Percentiles rank a stretch among this genome's conserved stretches.
These are phyloP conservation scores for Porites lobata DNA, from an alignment of 92 coral and sea anemone species.

Conservation along the genomic window DNA sequence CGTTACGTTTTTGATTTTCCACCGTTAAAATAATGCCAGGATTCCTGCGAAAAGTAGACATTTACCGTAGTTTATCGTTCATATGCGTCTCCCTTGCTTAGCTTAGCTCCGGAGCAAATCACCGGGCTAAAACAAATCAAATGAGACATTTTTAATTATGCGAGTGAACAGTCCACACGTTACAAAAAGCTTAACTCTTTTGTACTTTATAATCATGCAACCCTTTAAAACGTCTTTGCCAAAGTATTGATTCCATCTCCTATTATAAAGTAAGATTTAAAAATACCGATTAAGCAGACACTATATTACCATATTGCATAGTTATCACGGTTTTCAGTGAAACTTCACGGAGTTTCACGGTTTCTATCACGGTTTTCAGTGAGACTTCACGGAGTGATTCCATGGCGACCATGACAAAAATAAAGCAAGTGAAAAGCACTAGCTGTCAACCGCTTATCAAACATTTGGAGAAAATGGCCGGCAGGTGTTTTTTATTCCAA, in stretches of 20 bases:
- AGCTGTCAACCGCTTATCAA: constrained; percentile 25
- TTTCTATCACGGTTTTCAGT: not conserved
- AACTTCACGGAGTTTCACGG: not conserved
- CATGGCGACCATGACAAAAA: constrained; percentile 17
- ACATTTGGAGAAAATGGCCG: constrained; percentile 1
- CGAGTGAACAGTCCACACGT: constrained; percentile 1
- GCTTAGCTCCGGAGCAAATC: not conserved
- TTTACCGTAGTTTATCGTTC: too few relatives aligned
- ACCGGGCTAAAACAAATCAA: not conserved
- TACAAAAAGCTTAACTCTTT: not conserved
- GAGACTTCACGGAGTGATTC: constrained; percentile 1
- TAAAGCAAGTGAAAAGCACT: constrained; percentile 18
- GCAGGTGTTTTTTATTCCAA: constrained; percentile 26
- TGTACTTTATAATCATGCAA: not conserved
- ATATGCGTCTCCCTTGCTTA: too few relatives aligned
- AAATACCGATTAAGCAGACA: not conserved
- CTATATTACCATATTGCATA: too few relatives aligned
- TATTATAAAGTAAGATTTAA: not conserved
- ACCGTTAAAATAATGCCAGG: not conserved
- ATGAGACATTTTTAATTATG: constrained; percentile 3
- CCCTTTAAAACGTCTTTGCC: not conserved
- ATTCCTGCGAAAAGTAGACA: not conserved
- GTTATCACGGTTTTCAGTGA: too few relatives aligned
- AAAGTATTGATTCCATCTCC: not conserved
- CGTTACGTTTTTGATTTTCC: too few relatives aligned